Evolutionary conservation across 2,113 vertebrate species (phyloP), one percentile per base, ranked within the genome.

Genomic region (Naja naja): DNA sequence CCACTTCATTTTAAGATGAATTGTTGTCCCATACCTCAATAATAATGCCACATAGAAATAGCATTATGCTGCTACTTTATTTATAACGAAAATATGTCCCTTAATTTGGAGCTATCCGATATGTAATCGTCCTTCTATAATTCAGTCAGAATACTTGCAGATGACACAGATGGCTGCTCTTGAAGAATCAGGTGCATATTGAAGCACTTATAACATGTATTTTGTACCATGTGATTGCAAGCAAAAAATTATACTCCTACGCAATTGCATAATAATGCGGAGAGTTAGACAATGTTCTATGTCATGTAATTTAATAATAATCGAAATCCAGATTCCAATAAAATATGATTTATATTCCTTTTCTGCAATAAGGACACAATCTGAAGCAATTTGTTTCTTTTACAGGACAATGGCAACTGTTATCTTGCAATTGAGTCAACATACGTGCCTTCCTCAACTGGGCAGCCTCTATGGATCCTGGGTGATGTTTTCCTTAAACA

Each of bases 401-500:
- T 1, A 2, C 95, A 98, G 98, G 91, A 45, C 0, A 89, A 96
- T 0, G 94, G 94, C 6, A 94, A 95, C 89, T 98, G 98, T 95
- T 92, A 58, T 0, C 53, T 98, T 52, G 97, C 92, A 0, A 56
- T 98, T 0, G 94, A 98, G 95, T 1, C 39, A 91, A 97, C 97
- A 53, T 97, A 98, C 93, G 2, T 98, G 94, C 85, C 95, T 49
- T 96, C 97, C 12, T 92, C 85, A 89, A 91, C 94, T 0, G 95
- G 95, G 58, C 95, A 98, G 89, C 97, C 97, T 0, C 94, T 95
- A 92, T 96, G 95, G 96, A 97, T 91, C 92, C 55, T 95, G 69
- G 95, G 96, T 0, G 69, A 96, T 0, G 34, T 97, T 18, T 97
- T 96, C 95, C 96, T 97, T 27, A 95, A 92, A 94, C 96, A 97